Evolutionary conservation across 1,140 invertebrate species (phyloP).

Genomic region (Drosophila jambulina): DNA sequence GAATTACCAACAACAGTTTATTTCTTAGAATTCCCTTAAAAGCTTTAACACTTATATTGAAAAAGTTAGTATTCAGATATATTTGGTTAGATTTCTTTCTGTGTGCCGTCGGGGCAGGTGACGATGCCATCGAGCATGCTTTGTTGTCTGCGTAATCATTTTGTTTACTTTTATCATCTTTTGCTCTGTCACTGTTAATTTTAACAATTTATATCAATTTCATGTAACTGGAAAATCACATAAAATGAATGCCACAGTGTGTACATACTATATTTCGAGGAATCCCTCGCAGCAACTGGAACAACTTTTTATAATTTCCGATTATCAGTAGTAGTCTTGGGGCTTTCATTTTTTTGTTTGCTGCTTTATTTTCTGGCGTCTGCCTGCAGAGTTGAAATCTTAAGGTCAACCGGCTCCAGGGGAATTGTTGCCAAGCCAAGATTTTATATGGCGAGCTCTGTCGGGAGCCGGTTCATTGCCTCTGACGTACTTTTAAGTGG

Average conservation of each 20-base stretch:
- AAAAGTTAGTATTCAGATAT: background rate
- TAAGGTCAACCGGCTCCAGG: constrained; percentile 63
- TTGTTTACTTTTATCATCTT: constrained; percentile 68
- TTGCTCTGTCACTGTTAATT: constrained; percentile 35
- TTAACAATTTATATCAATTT: constrained; percentile 57
- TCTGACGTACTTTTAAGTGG: constrained; percentile 17
- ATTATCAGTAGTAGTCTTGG: constrained; percentile 17
- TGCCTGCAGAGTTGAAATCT: constrained; percentile 42
- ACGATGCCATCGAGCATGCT: constrained; percentile 22
- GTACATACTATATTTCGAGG: constrained; percentile 1
- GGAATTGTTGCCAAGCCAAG: constrained; percentile 36
- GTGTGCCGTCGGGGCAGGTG: constrained; percentile 22
- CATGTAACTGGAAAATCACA: constrained; percentile 34
- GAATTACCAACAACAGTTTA: background rate
- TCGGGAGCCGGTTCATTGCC: constrained; percentile 31
- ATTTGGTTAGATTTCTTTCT: constrained; percentile 13
- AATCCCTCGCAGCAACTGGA: constrained; percentile 4
- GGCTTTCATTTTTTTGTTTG: constrained; percentile 20
- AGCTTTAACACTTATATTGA: background rate
- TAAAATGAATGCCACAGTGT: background rate
- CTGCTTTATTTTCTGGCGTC: constrained; percentile 13
- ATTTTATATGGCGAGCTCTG: constrained; percentile 5
- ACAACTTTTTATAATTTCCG: constrained; percentile 29
- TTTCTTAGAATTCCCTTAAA: background rate
- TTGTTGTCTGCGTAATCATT: constrained; percentile 80